Evolutionary conservation across 2,888 invertebrate species (phyloP), one percentile per base, ranked within the genome.

Genomic region (Halocaridina rubra): DNA sequence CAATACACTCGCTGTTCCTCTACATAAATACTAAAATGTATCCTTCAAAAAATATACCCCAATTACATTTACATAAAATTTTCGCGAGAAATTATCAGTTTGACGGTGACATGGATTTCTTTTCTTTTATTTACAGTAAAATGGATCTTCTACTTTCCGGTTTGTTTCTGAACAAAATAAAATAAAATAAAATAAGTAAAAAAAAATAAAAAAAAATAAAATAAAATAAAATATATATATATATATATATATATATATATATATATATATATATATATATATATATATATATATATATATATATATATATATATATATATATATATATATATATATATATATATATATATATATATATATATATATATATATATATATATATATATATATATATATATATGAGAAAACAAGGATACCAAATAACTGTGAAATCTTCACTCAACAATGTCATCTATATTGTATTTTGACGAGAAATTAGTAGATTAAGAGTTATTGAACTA

Each of bases 191-290:
- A 16, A n/a, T n/a, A n/a, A n/a, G n/a, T n/a, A n/a, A n/a, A n/a
- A n/a, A n/a, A n/a, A n/a, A n/a, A n/a, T n/a, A 24, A 24, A 67
- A 67, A 13, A 7, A 8, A 7, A 7, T 7, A n/a, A 22, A 13
- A 61, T 2, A 4, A 64, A 19, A 3, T 64, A 2, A 24, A 64
- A 19, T 3, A 13, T 19, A 19, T 64, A 19, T 64, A 19, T 64
- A 19, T 64, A 19, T 19, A 64, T 64, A n/a, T 64, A n/a, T 64
- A 64, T 64, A 64, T 64, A n/a, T 64, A 64, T 64, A 64, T 64
- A 64, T 64, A 64, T 64, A 64, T 64, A 64, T 64, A 64, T 64
- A 64, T 64, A 64, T 64, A 64, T 64, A 64, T 64, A 64, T 64
- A 64, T 64, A 64, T 64, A 64, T 64, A 64, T 64, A 64, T 64